Evolutionary conservation across 2,797 vertebrate species (phyloP).

Genomic region (Fringilla coelebs): DNA sequence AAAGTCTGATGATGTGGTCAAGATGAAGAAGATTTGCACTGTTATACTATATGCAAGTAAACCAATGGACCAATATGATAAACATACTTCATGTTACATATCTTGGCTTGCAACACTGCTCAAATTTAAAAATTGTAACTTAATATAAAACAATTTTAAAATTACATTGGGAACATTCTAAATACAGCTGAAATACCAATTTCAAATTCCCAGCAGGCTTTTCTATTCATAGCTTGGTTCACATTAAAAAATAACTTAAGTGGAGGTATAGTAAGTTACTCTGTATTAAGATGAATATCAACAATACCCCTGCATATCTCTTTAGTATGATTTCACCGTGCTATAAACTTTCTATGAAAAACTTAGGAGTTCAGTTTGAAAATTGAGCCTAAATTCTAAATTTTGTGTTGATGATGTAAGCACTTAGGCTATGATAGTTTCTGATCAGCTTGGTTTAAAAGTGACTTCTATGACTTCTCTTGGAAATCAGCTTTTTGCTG

Average conservation of each 20-base stretch:
- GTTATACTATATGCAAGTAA: not conserved
- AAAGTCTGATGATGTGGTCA: not conserved
- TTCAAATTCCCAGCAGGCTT: not conserved
- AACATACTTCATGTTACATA: not conserved
- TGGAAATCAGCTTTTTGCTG: not conserved
- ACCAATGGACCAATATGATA: accelerated
- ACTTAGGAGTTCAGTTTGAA: not conserved
- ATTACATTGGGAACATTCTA: not conserved
- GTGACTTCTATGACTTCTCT: not conserved
- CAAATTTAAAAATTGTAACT: not conserved
- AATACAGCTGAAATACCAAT: not conserved
- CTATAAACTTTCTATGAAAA: not conserved
- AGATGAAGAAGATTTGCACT: not conserved
- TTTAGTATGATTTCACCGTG: not conserved
- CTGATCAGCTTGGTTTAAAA: not conserved
- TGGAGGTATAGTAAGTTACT: accelerated
- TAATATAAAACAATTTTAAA: not conserved
- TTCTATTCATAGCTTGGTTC: not conserved
- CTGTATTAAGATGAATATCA: not conserved
- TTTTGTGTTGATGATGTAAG: not conserved
- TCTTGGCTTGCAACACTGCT: not conserved
- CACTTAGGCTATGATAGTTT: not conserved
- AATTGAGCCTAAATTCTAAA: not conserved
- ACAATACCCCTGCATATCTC: not conserved
- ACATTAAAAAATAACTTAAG: not conserved